Evolutionary conservation across 2,797 vertebrate genomes (phyloP).

Genomic region (Chloroceryle inda): DNA sequence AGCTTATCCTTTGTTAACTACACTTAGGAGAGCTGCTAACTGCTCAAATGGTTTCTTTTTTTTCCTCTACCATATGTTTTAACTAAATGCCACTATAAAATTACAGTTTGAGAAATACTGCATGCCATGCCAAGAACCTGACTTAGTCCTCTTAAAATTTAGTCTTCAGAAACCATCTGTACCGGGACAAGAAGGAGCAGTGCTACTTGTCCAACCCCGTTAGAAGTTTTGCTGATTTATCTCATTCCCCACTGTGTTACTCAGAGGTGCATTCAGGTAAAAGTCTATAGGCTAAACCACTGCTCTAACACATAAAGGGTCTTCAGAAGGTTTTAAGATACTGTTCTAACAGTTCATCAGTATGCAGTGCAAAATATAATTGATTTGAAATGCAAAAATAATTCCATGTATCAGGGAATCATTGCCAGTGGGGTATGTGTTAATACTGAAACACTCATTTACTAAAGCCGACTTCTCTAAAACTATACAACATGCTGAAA

Average conservation of each 20-base stretch:
- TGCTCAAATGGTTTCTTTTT: not conserved
- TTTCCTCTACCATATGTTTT: not conserved
- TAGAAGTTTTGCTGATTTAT: not conserved
- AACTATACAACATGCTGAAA: not conserved
- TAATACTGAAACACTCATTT: not conserved
- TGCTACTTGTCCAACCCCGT: not conserved
- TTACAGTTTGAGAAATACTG: not conserved
- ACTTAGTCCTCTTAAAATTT: slow-evolving; percentile 21
- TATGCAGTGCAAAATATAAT: not conserved
- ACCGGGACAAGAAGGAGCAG: not conserved
- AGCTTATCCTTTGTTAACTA: slow-evolving; percentile 24
- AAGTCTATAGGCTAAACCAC: not conserved
- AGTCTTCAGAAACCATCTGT: not conserved
- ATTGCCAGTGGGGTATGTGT: not conserved
- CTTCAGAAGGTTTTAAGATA: not conserved
- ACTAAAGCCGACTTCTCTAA: not conserved
- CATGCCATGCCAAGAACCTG: not conserved
- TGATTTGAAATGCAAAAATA: not conserved
- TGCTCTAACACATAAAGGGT: not conserved
- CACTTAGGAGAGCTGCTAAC: slow-evolving; percentile 31
- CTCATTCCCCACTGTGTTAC: not conserved
- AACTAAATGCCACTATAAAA: slow-evolving; percentile 44
- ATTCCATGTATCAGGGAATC: not conserved
- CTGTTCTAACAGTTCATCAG: not conserved
- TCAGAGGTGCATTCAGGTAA: not conserved